phyloP scores from a whole-genome alignment of 2,888 invertebrate genomes.

The Tricholauxania praeusta region DNA sequence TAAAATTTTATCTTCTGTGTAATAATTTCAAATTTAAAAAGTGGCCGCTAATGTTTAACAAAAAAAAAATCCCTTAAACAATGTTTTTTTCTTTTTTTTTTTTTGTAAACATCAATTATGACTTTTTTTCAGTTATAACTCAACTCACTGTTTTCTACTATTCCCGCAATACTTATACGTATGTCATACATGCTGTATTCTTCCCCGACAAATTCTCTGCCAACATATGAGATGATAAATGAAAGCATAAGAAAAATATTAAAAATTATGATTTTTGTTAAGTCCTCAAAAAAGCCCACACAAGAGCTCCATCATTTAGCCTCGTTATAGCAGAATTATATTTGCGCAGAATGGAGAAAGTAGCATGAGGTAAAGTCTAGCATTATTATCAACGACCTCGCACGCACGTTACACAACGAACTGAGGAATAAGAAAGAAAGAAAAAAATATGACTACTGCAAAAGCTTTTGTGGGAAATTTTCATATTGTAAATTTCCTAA shows the following conservation, averaged over 20 bases:
- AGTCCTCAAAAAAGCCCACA: conserved; percentile 1
- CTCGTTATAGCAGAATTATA: conserved; percentile 1
- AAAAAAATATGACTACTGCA: background rate
- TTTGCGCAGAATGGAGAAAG: background rate
- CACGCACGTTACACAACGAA: background rate
- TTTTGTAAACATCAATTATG: no score
- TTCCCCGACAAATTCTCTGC: no score
- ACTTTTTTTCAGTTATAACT: no score
- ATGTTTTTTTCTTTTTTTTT: no score
- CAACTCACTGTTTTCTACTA: no score
- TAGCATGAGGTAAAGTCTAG: background rate
- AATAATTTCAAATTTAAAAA: no score
- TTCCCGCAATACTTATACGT: no score
- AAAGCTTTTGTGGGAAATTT: conserved; percentile 2
- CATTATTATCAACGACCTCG: background rate
- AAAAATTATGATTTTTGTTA: conserved; percentile 20
- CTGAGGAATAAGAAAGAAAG: no score
- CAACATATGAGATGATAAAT: background rate
- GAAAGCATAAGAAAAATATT: conserved; percentile 18
- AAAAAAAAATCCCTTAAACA: no score
- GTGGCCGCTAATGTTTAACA: no score
- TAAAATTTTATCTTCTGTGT: no score
- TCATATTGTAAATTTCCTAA: conserved; percentile 22
- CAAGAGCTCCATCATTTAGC: background rate
- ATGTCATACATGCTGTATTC: no score